phyloP scores from a whole-genome alignment of 2,113 vertebrate genomes.

The Ammodytes dubius region DNA sequence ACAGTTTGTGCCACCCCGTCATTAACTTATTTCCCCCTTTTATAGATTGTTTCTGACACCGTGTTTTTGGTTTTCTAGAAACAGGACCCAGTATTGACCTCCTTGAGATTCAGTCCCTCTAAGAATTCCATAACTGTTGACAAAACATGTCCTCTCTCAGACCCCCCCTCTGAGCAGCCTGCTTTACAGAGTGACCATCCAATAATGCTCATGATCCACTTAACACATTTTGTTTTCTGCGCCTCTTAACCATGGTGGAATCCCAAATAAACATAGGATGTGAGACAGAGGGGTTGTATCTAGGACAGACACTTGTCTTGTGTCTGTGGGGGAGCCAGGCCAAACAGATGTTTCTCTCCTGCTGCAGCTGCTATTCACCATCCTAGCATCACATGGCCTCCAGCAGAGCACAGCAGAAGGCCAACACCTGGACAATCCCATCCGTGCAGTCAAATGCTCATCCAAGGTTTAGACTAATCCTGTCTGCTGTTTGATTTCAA shows the following conservation, averaged over 20 bases:
- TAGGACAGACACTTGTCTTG: conserved; percentile 41
- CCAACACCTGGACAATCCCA: neutral
- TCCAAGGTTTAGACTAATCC: neutral
- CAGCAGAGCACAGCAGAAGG: conserved; percentile 21
- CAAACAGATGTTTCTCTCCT: conserved; percentile 61
- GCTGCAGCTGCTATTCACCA: conserved; percentile 35
- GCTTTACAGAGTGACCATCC: conserved; percentile 4
- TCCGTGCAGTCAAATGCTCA: neutral
- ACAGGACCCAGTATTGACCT: neutral
- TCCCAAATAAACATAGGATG: conserved; percentile 53
- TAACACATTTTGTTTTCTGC: conserved; percentile 13
- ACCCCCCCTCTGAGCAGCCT: neutral
- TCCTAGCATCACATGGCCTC: conserved; percentile 20
- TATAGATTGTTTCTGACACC: no score
- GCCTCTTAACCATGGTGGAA: conserved; percentile 27
- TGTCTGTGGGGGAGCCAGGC: conserved; percentile 48
- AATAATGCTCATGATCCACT: conserved; percentile 5
- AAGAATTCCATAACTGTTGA: conserved; percentile 61
- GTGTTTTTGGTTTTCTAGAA: conserved; percentile 15
- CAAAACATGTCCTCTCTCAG: conserved; percentile 16
- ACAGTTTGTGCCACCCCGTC: no score
- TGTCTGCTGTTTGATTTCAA: neutral
- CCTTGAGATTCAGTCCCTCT: neutral
- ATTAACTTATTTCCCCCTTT: no score
- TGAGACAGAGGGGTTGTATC: conserved; percentile 33